Evolutionary conservation across 2,113 vertebrate genomes (phyloP).

Genomic region (Coptodon bakossiorum): DNA sequence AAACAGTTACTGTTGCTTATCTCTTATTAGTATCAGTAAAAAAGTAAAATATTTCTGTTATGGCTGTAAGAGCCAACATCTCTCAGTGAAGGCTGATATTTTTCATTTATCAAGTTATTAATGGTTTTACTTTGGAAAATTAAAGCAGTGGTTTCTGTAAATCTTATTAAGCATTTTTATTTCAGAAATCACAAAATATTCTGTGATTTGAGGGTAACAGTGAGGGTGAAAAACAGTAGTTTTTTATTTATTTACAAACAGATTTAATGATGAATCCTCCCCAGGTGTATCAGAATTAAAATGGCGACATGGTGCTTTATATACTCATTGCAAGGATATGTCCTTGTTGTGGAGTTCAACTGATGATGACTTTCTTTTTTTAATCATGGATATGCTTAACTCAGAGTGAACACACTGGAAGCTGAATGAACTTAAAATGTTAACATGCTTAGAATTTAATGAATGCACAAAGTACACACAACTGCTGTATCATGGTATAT

Average conservation of each 20-base stretch:
- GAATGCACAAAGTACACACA: background rate
- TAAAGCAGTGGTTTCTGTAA: background rate
- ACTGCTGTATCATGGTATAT: background rate
- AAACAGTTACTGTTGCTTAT: fast-evolving
- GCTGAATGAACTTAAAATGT: fast-evolving
- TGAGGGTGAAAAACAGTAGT: background rate
- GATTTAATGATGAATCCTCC: background rate
- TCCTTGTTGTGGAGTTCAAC: background rate
- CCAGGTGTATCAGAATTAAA: background rate
- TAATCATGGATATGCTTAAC: background rate
- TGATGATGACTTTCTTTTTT: fast-evolving
- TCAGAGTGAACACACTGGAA: fast-evolving
- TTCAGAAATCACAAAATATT: fast-evolving
- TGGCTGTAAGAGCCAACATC: background rate
- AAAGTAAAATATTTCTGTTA: background rate
- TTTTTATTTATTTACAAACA: background rate
- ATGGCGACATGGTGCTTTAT: fast-evolving
- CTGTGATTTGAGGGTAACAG: fast-evolving
- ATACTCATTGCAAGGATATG: fast-evolving
- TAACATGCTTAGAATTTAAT: fast-evolving
- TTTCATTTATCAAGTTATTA: background rate
- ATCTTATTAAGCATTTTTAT: background rate
- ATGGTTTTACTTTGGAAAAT: background rate
- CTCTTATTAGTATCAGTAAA: fast-evolving
- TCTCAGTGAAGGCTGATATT: background rate